These are phyloP conservation scores for Petaurus breviceps DNA, from an alignment of 2,113 vertebrate genomes.

Conservation along the genomic window DNA sequence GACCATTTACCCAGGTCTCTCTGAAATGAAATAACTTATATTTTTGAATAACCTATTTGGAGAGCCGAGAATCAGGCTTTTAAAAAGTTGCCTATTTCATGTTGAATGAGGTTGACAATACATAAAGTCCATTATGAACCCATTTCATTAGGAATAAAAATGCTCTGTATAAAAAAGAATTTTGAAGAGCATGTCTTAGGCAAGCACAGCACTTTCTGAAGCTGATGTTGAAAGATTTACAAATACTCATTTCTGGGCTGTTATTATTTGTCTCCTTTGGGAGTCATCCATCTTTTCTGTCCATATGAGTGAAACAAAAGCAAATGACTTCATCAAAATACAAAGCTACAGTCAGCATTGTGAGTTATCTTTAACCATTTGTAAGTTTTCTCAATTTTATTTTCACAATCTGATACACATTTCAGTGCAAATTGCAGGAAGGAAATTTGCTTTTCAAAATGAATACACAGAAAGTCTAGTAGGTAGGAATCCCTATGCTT, in stretches of 20 bases:
- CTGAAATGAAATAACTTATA: slow-evolving; percentile 40
- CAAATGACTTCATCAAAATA: background rate
- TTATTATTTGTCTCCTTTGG: background rate
- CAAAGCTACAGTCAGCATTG: background rate
- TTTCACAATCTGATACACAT: background rate
- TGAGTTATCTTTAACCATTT: background rate
- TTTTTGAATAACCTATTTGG: slow-evolving; percentile 26
- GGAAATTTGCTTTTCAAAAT: too few species aligned
- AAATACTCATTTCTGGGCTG: background rate
- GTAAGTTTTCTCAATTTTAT: background rate
- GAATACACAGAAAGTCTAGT: background rate
- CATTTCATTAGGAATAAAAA: background rate
- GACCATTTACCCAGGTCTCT: slow-evolving; percentile 67
- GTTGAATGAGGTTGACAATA: background rate
- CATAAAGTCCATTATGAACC: background rate
- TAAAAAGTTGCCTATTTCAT: background rate
- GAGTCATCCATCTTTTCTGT: background rate
- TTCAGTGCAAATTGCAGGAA: too few species aligned
- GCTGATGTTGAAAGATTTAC: background rate
- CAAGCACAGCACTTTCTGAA: too few species aligned
- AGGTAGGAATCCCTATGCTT: background rate
- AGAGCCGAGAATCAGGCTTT: slow-evolving; percentile 7
- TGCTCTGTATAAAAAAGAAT: background rate
- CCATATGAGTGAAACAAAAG: background rate
- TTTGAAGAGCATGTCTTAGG: too few species aligned